Conservation (phyloP, 2,113 vertebrate species). For the Pterocles orientalis region DNA sequence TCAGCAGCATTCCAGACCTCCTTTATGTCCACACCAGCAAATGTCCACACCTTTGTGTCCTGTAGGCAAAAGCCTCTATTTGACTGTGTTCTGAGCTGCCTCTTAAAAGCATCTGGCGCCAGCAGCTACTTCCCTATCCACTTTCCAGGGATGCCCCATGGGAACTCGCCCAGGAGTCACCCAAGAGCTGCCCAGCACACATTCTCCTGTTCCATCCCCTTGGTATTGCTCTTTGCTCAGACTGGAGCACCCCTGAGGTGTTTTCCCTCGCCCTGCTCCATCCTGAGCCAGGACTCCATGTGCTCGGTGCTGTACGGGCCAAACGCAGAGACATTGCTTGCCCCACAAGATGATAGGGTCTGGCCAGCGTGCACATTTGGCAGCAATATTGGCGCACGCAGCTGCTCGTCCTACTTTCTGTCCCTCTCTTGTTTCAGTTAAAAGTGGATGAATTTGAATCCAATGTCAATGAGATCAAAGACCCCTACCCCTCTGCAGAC, state of each 20-base stretch:
- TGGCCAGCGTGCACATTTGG: neutral
- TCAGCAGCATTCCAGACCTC: neutral
- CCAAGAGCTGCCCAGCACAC: neutral
- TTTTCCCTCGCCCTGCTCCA: neutral
- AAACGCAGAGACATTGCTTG: neutral
- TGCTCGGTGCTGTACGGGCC: neutral
- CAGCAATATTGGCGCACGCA: neutral
- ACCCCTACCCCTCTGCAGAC: conserved; percentile 96
- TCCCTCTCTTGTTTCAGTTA: conserved; percentile 77
- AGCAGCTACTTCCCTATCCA: neutral
- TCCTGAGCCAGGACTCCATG: neutral
- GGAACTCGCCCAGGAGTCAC: neutral
- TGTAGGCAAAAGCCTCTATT: neutral
- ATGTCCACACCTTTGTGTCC: too few species aligned
- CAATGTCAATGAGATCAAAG: conserved; percentile 97
- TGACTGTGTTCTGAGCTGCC: neutral
- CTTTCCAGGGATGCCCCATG: neutral
- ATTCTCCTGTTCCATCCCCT: neutral
- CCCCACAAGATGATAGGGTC: neutral
- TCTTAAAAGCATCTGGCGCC: neutral
- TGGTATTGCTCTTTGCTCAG: neutral
- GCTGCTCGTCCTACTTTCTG: neutral
- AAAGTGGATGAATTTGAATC: conserved; percentile 98
- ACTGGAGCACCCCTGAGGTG: neutral
- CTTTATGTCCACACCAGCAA: neutral